Percentiles rank a stretch among this genome's conserved stretches.
phyloP scores from a whole-genome alignment of 2,797 vertebrate species.

The Thamnophis elegans region DNA sequence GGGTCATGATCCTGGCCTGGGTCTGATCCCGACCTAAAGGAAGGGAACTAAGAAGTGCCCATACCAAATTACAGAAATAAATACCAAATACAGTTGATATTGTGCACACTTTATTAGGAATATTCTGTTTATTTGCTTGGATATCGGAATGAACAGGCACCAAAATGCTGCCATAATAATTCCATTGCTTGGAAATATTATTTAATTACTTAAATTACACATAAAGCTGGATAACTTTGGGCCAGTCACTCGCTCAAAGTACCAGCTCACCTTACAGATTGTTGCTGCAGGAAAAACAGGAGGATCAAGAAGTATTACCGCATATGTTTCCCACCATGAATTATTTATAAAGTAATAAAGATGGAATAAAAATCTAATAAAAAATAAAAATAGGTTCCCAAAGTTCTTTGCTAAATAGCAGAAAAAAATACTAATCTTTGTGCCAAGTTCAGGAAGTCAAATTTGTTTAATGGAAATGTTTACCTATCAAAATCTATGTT shows the following conservation, averaged over 20 bases:
- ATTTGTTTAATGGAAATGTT: slow-evolving; percentile 7
- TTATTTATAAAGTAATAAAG: background rate
- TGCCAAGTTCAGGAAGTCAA: background rate
- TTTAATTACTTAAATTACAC: background rate
- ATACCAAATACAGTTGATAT: background rate
- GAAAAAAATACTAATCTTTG: background rate
- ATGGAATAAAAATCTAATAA: background rate
- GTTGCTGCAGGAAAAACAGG: background rate
- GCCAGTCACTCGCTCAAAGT: background rate
- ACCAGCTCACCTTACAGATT: background rate
- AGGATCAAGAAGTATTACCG: background rate
- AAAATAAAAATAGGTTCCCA: background rate
- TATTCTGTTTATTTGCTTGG: background rate
- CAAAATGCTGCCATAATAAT: background rate
- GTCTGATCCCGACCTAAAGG: background rate
- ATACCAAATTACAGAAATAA: background rate
- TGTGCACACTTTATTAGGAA: background rate
- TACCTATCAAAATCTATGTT: background rate
- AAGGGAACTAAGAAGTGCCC: background rate
- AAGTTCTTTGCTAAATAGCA: background rate
- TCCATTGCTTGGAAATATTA: background rate
- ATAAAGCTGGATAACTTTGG: background rate
- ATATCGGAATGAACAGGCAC: background rate
- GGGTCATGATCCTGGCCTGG: background rate
- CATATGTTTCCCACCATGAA: background rate